These are phyloP conservation scores for Zosterops borbonicus DNA, from an alignment of 2,113 vertebrate species.

Conservation along the genomic window DNA sequence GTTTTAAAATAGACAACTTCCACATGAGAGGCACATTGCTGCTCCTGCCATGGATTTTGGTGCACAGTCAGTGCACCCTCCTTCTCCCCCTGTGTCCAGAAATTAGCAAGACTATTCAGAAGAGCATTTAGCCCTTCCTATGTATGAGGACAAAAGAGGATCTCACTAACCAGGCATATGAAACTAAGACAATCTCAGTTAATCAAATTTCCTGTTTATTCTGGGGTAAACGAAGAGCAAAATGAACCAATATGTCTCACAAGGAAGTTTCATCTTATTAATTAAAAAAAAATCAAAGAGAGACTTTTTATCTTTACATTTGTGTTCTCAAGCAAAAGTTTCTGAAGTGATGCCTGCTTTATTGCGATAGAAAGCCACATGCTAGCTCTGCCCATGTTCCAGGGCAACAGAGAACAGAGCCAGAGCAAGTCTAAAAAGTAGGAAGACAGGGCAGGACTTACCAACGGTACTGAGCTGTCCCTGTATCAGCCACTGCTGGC, in stretches of 20 bases:
- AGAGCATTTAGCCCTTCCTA: not conserved
- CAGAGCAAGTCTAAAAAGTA: not conserved
- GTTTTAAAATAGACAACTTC: not conserved
- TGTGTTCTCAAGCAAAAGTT: not conserved
- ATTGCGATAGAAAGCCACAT: not conserved
- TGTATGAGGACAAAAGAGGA: not conserved
- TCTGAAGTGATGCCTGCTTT: not conserved
- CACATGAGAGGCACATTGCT: not conserved
- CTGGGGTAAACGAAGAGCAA: not conserved
- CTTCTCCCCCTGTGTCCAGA: rapidly evolving
- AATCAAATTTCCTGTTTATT: conserved; percentile 21
- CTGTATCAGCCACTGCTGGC: not conserved
- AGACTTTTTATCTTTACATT: not conserved
- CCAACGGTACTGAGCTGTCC: not conserved
- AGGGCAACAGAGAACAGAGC: not conserved
- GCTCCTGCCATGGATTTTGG: not conserved
- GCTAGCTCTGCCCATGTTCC: not conserved
- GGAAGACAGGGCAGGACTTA: not conserved
- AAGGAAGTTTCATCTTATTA: not conserved
- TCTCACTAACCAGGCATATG: not conserved
- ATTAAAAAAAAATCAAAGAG: not conserved
- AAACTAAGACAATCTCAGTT: not conserved
- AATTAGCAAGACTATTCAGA: not conserved
- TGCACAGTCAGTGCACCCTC: not conserved
- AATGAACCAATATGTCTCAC: not conserved